phyloP scores from a whole-genome alignment of 2,113 vertebrate genomes.

The Paracanthobrama guichenoti region DNA sequence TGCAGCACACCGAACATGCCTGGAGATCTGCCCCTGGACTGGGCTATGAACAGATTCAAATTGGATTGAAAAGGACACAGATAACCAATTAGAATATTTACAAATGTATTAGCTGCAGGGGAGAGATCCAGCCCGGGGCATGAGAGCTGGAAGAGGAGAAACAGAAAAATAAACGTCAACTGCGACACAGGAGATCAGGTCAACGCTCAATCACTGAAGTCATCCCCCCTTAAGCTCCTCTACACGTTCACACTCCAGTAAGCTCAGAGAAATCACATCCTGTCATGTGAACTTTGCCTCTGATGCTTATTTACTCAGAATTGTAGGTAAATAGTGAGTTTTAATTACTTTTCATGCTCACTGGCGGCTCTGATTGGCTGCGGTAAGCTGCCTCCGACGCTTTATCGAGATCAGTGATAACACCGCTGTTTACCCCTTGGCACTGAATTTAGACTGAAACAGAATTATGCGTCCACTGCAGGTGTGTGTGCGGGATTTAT shows the following conservation, averaged over 20 bases:
- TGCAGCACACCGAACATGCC: neutral
- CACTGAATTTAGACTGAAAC: conserved; percentile 43
- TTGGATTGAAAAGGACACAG: conserved; percentile 49
- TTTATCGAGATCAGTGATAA: conserved; percentile 27
- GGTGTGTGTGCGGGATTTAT: conserved; percentile 61
- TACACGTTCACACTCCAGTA: neutral
- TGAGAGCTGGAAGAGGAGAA: neutral
- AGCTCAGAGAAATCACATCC: conserved; percentile 22
- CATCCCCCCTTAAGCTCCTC: conserved; percentile 5
- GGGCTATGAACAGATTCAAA: conserved; percentile 57
- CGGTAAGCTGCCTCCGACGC: neutral
- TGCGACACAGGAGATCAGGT: neutral
- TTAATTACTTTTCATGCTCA: conserved; percentile 32
- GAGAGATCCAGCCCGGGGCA: neutral
- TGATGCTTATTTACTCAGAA: conserved; percentile 12
- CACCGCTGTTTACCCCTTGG: neutral
- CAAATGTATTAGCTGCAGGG: conserved; percentile 52
- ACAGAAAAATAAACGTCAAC: neutral
- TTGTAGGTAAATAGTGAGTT: conserved; percentile 28
- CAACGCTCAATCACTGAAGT: neutral
- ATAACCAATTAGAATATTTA: conserved; percentile 56
- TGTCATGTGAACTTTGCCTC: neutral
- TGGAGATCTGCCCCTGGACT: neutral
- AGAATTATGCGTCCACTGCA: conserved; percentile 61
- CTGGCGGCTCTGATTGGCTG: conserved; percentile 30